A percentile compares a stretch with the other conserved stretches of the same genome.
Evolutionary conservation across 2,797 vertebrate species (phyloP).

Genomic region (Muscicapa comitata): DNA sequence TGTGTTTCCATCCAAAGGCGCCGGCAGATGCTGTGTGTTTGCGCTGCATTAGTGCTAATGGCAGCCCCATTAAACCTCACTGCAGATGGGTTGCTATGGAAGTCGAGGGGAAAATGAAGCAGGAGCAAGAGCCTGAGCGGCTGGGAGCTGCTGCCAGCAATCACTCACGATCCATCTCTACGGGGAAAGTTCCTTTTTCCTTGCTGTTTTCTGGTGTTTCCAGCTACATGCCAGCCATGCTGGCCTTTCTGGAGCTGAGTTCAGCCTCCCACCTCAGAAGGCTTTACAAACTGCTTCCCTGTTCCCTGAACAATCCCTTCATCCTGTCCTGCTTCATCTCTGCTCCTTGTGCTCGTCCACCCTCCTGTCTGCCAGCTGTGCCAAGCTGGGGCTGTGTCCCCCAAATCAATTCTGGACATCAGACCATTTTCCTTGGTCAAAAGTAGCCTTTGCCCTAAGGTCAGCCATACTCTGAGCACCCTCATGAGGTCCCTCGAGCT

Average conservation of each 20-base stretch:
- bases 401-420: not conserved
- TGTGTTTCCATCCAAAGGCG: slow-evolving; percentile 78
- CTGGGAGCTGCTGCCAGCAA: slow-evolving; percentile 38
- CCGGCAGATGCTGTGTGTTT: slow-evolving; percentile 88
- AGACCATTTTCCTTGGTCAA: not conserved
- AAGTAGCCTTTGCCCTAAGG: not conserved
- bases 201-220: not conserved
- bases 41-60: slow-evolving; percentile 92
- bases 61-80: slow-evolving; percentile 86
- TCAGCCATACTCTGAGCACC: not conserved
- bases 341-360: not conserved
- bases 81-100: slow-evolving; percentile 86
- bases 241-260: not conserved
- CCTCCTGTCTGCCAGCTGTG: fast-evolving
- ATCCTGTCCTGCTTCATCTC: not conserved
- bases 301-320: not conserved
- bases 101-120: slow-evolving; percentile 50
- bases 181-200: not conserved
- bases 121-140: slow-evolving; percentile 5
- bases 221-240: fast-evolving
- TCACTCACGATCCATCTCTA: not conserved
- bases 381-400: fast-evolving
- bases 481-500: fast-evolving
- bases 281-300: not conserved
- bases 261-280: not conserved